Evolutionary conservation across 2,797 vertebrate species (phyloP), one percentile per base, ranked within the genome.

Genomic region (Anabas testudineus): DNA sequence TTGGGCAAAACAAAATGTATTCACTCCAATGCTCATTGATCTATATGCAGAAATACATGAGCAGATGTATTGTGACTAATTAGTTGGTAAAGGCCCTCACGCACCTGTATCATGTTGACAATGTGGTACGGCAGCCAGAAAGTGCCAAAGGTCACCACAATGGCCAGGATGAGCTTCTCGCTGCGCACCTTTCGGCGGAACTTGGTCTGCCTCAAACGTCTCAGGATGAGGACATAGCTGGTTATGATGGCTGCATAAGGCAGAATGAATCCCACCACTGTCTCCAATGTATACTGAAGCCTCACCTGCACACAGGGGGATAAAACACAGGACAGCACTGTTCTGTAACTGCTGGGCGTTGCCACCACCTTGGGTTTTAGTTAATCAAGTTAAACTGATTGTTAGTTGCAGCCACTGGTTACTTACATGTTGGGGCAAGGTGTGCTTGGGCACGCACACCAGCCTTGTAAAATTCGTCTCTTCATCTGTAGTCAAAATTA

Each of bases 91-190:
- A 42, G 16, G 1, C 6, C 13, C 2, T 41, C 7, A 48, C 88
- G 37, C 69, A 94, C 96, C 92, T 97, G 95, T 3, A 96, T 18
- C 43, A 95, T 83, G 81, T 97, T 97, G 77, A 95, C 80, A 0
- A 91, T 5, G 6, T 97, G 96, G 83, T 97, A 97, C 1, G 96
- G 96, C 52, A 95, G 74, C 96, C 96, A 97, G 82, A 97, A 95
- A 21, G 95, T 2, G 43, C 94, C 93, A 21, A 97, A 97, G n/a
- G 85, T 94, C 45, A 96, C 86, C 56, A 97, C 89, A 0, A 97
- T 96, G 52, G 95, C 92, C 49, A 95, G 86, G 82, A 97, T 96
- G 72, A 97, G 93, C 1, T 96, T 96, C 77, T 97, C 96, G 0
- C 93, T 95, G 53, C 91, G 92, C 21, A 93, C 65, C 28, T 81